Percentiles rank a stretch among this genome's conserved stretches.
phyloP scores from a whole-genome alignment of 2,113 vertebrate genomes.

The Lucifuga dentata region DNA sequence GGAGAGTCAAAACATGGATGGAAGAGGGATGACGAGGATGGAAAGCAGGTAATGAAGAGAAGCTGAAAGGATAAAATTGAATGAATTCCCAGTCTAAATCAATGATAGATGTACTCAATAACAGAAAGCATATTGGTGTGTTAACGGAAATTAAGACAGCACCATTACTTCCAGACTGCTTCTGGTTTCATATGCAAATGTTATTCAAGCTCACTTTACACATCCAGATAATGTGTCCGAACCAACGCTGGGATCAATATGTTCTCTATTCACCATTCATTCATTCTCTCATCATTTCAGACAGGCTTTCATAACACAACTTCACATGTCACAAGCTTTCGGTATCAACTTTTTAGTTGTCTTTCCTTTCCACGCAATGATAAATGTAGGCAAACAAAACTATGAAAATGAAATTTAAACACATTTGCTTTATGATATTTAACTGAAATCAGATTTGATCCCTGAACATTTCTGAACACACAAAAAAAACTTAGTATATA shows the following conservation, averaged over 20 bases:
- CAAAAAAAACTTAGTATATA: constrained; percentile 2
- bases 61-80: not conserved
- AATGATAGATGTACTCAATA: constrained; percentile 12
- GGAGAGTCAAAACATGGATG: constrained; percentile 79
- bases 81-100: not conserved
- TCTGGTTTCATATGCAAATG: constrained; percentile 67
- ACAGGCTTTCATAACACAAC: constrained; percentile 45
- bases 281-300: constrained; percentile 24
- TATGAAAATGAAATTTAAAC: constrained; percentile 12
- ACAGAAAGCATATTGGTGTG: too few species aligned
- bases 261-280: constrained; percentile 18
- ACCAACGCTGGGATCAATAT: constrained; percentile 18
- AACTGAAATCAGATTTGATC: too few species aligned
- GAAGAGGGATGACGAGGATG: constrained; percentile 65
- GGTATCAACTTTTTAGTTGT: not conserved
- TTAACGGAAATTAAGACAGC: too few species aligned
- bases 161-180: not conserved
- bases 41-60: constrained; percentile 2
- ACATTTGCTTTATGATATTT: constrained; percentile 6
- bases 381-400: too few species aligned
- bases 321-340: constrained; percentile 37
- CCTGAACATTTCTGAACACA: constrained; percentile 5
- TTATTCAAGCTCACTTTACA: constrained; percentile 15
- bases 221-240: constrained; percentile 20
- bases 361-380: too few species aligned